Base-by-base conservation (phyloP, 2,113 vertebrate species). In the Psephotus haematonotus region DNA sequence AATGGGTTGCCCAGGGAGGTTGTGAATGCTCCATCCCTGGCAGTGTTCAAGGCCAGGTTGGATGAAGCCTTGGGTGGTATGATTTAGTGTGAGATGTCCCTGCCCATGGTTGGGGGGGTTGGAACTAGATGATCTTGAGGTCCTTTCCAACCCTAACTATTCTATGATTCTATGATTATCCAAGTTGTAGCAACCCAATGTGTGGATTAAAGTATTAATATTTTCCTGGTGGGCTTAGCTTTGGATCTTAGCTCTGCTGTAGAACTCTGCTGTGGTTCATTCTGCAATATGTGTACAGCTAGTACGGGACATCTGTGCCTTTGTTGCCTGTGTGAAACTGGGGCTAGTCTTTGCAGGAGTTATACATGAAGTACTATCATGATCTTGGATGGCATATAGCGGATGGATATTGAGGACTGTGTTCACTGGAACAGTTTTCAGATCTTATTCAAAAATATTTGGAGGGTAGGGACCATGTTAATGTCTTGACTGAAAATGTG, bases 261-360 rank as follows among this genome's bases (percentile, higher is more conserved):
- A 17, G 39, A 46, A 9, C 14, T 24, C 50, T 4, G 2, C 17
- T 11, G 47, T n/a, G 65, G 41, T 50, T 82, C 12, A 6, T 63
- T 20, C 17, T 23, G 46, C 77, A 28, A 17, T 1, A 1, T 1
- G 1, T 0, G 5, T 46, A 27, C 22, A 44, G 25, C 11, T 33
- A 24, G 23, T 4, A 2, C 7, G 22, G 47, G 15, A 41, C 23
- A 9, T 41, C 33, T 5, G 20, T 10, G 5, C 13, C 1, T 4
- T 13, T 23, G 49, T 11, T 71, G 65, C 8, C 52, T 25, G 3
- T 35, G 35, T 64, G 47, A 39, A 43, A 60, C 17, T 10, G 59
- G 39, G 7, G 3, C 17, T 67, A 4, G 12, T 67, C 31, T 77
- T 41, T 44, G 16, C 44, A 64, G 39, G 16, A 46, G 7, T 22